Base-by-base conservation (phyloP, 2,113 vertebrate species). In the Psittacara wagleri region DNA sequence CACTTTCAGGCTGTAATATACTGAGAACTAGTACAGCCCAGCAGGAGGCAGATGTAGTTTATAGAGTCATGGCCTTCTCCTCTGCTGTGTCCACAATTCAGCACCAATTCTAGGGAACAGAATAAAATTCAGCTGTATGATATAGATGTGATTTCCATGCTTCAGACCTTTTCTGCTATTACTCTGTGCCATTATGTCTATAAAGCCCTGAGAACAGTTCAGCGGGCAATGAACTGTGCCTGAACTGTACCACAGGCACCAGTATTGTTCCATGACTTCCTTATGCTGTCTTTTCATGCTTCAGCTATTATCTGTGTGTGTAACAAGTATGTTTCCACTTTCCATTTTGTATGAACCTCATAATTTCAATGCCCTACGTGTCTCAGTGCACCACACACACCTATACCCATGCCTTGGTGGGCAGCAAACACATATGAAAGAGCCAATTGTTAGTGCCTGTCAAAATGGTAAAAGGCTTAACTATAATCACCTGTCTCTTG, bases 211-310 rank as follows among this genome's bases (percentile, higher is more conserved):
- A 74, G 31, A 57, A 54, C 43, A 35, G 22, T 66, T 44, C 44
- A 54, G 11, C 1, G 10, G 63, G 27, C 23, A 68, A 15, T 48
- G 16, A 79, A 12, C 27, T 86, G 41, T 63, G 23, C n/a, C 28
- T 76, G 46, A 62, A 13, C 25, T 28, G 12, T 39, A 44, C 27
- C 80, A 83, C 25, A 73, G 37, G 54, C n/a, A 77, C 18, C 33
- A n/a, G 6, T n/a, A 29, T 10, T 11, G 18, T 0, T 0, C 28
- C 28, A 41, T 0, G 1, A 35, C 67, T 46, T 27, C 3, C 37
- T 82, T 35, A 25, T 1, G 1, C 5, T 17, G 3, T 10, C 1
- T 15, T 66, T 86, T 91, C 24, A 39, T 31, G 22, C 44, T 67
- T 90, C 49, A 86, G 7, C 31, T 63, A 4, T 49, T 86, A 54